A percentile compares a stretch with the other conserved stretches of the same genome.
phyloP scores from a whole-genome alignment of 1,140 invertebrate genomes.

The Microplitis mediator region DNA sequence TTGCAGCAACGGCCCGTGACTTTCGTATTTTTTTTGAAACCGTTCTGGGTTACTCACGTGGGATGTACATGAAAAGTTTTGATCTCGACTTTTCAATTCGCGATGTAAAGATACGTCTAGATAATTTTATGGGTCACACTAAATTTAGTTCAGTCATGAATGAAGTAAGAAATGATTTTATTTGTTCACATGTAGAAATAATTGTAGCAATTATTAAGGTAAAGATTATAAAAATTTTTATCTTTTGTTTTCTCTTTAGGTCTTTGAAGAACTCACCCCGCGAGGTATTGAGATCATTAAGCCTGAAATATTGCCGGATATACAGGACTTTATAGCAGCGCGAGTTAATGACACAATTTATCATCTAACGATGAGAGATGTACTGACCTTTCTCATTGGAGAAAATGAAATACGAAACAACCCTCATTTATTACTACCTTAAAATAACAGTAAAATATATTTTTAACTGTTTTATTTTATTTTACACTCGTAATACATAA shows the following conservation, averaged over 20 bases:
- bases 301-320: conserved; percentile 52
- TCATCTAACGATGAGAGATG: conserved; percentile 51
- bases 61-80: conserved; percentile 56
- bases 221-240: conserved; percentile 2
- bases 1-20: conserved; percentile 43
- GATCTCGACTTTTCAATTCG: conserved; percentile 52
- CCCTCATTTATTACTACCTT: conserved; percentile 26
- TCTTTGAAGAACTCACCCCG: conserved; percentile 51
- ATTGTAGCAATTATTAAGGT: background rate
- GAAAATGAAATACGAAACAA: conserved; percentile 50
- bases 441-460: conserved; percentile 8
- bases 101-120: conserved; percentile 41
- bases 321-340: conserved; percentile 46
- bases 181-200: too few species aligned
- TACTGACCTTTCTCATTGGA: conserved; percentile 49
- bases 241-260: conserved; percentile 35
- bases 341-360: conserved; percentile 55
- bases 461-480: background rate
- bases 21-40: conserved; percentile 51
- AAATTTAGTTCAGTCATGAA: conserved; percentile 48
- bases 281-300: conserved; percentile 52
- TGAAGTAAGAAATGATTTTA: conserved; percentile 35
- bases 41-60: conserved; percentile 49
- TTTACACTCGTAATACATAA: background rate
- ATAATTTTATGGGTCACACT: conserved; percentile 51